Conservation (phyloP, 2,888 invertebrate species). For the Leptopilina syphax region DNA sequence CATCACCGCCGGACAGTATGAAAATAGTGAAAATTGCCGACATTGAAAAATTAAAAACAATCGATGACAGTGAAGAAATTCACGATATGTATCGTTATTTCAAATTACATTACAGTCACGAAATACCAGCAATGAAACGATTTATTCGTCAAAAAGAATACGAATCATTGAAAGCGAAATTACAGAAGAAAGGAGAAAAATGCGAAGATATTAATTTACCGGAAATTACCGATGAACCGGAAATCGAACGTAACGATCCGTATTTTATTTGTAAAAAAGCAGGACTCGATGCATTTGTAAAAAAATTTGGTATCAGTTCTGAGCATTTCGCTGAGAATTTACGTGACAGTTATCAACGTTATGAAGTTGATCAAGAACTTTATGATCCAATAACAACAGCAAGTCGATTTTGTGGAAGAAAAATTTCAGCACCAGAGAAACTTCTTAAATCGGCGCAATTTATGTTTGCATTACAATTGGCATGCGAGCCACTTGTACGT, state of each 20-base stretch:
- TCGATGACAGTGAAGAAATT: constrained; percentile 85
- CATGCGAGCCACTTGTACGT: constrained; percentile 92
- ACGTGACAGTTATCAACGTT: constrained; percentile 94
- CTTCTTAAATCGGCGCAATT: constrained; percentile 90
- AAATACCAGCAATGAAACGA: constrained; percentile 88
- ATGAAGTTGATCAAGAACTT: constrained; percentile 95
- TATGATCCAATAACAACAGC: constrained; percentile 91
- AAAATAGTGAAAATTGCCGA: constrained; percentile 80
- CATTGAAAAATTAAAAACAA: not conserved
- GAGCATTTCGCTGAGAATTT: constrained; percentile 98
- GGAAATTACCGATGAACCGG: constrained; percentile 77
- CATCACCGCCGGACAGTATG: constrained; percentile 88
- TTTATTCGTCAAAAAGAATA: constrained; percentile 78
- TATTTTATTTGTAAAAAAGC: constrained; percentile 92
- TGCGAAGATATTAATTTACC: constrained; percentile 77
- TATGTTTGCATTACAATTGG: constrained; percentile 96
- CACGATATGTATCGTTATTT: constrained; percentile 95
- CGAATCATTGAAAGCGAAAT: constrained; percentile 79
- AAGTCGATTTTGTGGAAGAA: constrained; percentile 80
- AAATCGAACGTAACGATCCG: constrained; percentile 91
- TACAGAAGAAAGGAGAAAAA: constrained; percentile 78
- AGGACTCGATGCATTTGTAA: constrained; percentile 90
- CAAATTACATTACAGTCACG: constrained; percentile 90
- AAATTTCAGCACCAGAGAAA: constrained; percentile 82
- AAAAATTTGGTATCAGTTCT: constrained; percentile 94